These are phyloP conservation scores for Perognathus longimembris DNA, from an alignment of 2,113 vertebrate genomes.

Conservation along the genomic window DNA sequence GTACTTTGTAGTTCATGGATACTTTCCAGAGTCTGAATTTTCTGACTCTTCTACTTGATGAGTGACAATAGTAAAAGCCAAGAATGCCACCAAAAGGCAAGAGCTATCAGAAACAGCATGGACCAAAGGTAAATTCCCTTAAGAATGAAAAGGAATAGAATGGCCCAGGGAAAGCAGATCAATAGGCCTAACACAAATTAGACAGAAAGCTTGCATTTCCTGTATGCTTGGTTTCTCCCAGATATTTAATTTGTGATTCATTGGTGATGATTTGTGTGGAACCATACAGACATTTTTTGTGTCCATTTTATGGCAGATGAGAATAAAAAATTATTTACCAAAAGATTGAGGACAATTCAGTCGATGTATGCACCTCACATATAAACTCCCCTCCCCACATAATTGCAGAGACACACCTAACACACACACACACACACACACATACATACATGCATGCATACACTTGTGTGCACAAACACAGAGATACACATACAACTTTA, in stretches of 20 bases:
- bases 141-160: neutral
- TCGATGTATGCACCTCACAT: neutral
- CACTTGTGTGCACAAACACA: neutral
- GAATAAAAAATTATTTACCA: neutral
- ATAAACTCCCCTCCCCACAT: no score
- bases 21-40: neutral
- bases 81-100: neutral
- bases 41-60: neutral
- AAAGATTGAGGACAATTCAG: neutral
- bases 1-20: neutral
- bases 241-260: neutral
- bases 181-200: neutral
- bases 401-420: no score
- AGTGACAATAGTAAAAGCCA: neutral
- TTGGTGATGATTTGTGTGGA: neutral
- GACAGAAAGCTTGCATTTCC: neutral
- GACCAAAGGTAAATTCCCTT: neutral
- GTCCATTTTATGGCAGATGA: conserved; percentile 1
- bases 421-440: neutral
- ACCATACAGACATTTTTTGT: neutral
- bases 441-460: neutral
- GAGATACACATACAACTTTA: neutral
- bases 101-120: neutral
- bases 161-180: neutral
- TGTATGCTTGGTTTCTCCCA: neutral